These are phyloP conservation scores for Pogonophryne albipinna DNA, from an alignment of 2,797 vertebrate species.

Conservation along the genomic window DNA sequence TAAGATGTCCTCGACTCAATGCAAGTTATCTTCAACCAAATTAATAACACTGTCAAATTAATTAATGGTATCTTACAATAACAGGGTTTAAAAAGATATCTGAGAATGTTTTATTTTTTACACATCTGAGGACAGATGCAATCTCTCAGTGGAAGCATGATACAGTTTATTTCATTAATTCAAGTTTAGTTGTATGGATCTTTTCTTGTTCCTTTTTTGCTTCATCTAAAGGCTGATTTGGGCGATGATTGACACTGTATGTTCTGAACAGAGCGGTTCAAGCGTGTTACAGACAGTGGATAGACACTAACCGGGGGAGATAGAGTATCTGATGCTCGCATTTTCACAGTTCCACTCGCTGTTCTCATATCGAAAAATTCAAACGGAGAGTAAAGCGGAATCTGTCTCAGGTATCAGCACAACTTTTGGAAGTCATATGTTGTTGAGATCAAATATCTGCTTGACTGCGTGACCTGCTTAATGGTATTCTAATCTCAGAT, in stretches of 20 bases:
- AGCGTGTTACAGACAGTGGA: conserved; percentile 76
- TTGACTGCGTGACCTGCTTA: conserved; percentile 64
- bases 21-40: conserved; percentile 89
- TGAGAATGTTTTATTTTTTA: conserved; percentile 84
- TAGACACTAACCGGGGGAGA: conserved; percentile 73
- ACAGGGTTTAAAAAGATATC: conserved; percentile 86
- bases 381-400: conserved; percentile 69
- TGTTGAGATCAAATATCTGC: conserved; percentile 77
- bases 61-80: conserved; percentile 89
- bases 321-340: conserved; percentile 77
- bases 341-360: conserved; percentile 76
- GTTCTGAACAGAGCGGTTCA: conserved; percentile 74
- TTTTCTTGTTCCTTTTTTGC: conserved; percentile 63
- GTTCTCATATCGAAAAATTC: conserved; percentile 76
- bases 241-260: conserved; percentile 75
- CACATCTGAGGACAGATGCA: conserved; percentile 87
- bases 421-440: conserved; percentile 72
- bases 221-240: conserved; percentile 80
- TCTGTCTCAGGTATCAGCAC: conserved; percentile 80
- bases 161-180: conserved; percentile 87
- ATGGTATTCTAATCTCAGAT: conserved; percentile 74
- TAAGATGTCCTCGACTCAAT: conserved; percentile 89
- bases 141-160: conserved; percentile 79
- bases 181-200: conserved; percentile 76
- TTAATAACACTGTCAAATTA: conserved; percentile 89